phyloP scores from a whole-genome alignment of 2,113 vertebrate genomes.

The Phyllostomus hastatus region DNA sequence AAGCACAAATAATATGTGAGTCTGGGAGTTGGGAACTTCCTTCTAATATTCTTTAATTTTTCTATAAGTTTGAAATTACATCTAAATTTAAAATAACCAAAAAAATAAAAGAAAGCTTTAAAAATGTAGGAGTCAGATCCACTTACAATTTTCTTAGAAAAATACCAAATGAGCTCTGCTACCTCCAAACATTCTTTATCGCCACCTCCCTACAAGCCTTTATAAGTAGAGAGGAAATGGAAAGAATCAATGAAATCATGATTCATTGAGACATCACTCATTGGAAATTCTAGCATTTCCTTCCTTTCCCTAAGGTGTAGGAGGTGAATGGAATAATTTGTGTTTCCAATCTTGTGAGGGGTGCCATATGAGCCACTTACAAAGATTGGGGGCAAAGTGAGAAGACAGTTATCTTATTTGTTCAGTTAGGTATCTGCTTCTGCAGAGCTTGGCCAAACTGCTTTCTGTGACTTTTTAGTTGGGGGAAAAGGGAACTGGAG shows the following conservation, averaged over 20 bases:
- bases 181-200: background rate
- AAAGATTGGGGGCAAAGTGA: background rate
- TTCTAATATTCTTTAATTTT: background rate
- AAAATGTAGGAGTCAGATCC: background rate
- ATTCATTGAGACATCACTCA: background rate
- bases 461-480: background rate
- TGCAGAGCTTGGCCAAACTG: background rate
- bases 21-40: background rate
- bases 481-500: background rate
- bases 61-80: background rate
- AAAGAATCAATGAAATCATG: background rate
- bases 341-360: background rate
- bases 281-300: background rate
- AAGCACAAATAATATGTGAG: background rate
- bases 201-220: background rate
- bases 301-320: background rate
- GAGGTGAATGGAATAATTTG: background rate
- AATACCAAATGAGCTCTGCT: background rate
- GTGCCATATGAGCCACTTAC: background rate
- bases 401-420: background rate
- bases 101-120: background rate
- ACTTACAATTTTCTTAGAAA: background rate
- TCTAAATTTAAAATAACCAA: background rate
- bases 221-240: background rate
- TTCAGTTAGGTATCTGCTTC: background rate